Base-by-base conservation (phyloP, 1,140 invertebrate genomes). In the Uloborus diversus region DNA sequence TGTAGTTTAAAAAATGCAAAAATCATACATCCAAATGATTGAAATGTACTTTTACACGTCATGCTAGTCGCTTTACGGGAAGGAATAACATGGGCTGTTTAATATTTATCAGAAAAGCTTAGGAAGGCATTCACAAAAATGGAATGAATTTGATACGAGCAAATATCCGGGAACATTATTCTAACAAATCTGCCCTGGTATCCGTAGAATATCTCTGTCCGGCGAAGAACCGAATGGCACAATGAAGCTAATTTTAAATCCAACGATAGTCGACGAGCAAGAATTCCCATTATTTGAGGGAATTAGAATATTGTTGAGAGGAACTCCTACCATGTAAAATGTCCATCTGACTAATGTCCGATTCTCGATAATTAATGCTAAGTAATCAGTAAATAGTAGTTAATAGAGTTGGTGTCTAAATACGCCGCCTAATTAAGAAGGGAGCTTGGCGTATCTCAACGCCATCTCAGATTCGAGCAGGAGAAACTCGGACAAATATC, bases 371-470 rank as follows among this genome's bases (percentile, higher is more conserved):
- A 75, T 75, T 53, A 75, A 75, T 75, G 70, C 59, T 75, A 75
- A 75, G 70, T 75, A 75, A 75, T 75, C 70, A 75, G 70, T 75
- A 75, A 75, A 64, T 75, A 75, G 70, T 64, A 75, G 70, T 64
- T 75, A 75, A 75, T 75, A 75, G 59, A 75, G 70, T 62, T 75
- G 42, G 70, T 75, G 37, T 62, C 59, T 51, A 59, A 75, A 75
- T 75, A 56, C 59, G 30, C 32, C 56, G n/a, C 57, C 70, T 75
- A 75, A 75, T 75, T 75, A 75, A 75, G 70, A 75, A 75, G 47
- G 70, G 59, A 28, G 47, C 28, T 27, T 25, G 14, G 30, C 51
- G 66, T 32, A 33, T 70, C 51, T 33, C 51, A 14, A 33, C 33
- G 57, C 70, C 56, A 68, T 71, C 68, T 27, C 23, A 70, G 49